A percentile compares a stretch with the other conserved stretches of the same genome.
These are phyloP conservation scores for Willowsia nigromaculata DNA, from an alignment of 2,888 invertebrate genomes.

Conservation along the genomic window DNA sequence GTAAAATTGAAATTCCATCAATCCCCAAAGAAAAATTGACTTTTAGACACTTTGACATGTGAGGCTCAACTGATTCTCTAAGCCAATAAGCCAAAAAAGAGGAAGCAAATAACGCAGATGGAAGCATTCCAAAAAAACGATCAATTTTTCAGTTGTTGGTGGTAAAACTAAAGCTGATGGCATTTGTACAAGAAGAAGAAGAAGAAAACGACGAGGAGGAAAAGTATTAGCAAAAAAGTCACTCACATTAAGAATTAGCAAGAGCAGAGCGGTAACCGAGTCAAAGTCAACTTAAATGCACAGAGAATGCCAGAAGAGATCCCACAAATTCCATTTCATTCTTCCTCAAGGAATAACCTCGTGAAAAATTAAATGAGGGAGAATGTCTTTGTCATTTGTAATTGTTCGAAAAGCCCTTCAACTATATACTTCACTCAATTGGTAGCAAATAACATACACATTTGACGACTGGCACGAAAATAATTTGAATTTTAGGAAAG, in stretches of 20 bases:
- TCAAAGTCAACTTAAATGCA: neutral
- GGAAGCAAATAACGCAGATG: constrained; percentile 16
- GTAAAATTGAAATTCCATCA: constrained; percentile 69
- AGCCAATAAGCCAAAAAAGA: constrained; percentile 46
- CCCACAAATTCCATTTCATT: neutral
- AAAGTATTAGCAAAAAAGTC: constrained; percentile 36
- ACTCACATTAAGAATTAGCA: neutral
- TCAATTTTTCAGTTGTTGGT: constrained; percentile 61
- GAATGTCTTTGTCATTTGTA: constrained; percentile 35
- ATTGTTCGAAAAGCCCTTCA: constrained; percentile 36
- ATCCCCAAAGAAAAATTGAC: constrained; percentile 64
- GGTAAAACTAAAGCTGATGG: constrained; percentile 37
- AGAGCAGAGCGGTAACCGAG: neutral
- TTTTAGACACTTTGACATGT: constrained; percentile 67
- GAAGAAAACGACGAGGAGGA: no score
- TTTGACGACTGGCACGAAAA: neutral
- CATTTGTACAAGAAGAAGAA: constrained; percentile 17
- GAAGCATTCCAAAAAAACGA: constrained; percentile 64
- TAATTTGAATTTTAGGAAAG: neutral
- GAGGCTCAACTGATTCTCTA: constrained; percentile 39
- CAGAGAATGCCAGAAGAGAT: neutral
- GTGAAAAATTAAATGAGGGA: constrained; percentile 30
- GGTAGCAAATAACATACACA: neutral
- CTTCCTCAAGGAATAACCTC: neutral
- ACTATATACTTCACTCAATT: neutral